Evolutionary conservation across 2,113 vertebrate species (phyloP).

Genomic region (Probosciger aterrimus): DNA sequence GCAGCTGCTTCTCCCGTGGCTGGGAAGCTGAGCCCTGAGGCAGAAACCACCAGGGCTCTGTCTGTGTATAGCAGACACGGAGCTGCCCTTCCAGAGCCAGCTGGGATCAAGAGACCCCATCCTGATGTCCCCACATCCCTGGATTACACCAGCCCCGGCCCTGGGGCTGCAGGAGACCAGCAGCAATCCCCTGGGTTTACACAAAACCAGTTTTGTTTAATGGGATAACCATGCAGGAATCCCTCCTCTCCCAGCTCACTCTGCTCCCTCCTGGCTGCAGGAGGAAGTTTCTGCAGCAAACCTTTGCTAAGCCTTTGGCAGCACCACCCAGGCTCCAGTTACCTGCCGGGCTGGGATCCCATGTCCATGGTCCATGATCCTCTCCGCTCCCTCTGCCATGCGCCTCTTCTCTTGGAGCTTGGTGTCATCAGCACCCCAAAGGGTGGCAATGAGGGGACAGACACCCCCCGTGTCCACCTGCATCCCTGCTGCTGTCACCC

Average conservation of each 20-base stretch:
- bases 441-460: not conserved
- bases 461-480: fast-evolving
- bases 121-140: not conserved
- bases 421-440: not conserved
- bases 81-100: not conserved
- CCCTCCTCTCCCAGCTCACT: not conserved
- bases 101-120: not conserved
- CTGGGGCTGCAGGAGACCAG: not conserved
- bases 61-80: not conserved
- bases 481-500: not conserved
- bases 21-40: not conserved
- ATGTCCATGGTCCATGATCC: not conserved
- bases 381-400: not conserved
- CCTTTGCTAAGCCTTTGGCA: not conserved
- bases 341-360: not conserved
- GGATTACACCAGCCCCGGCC: not conserved
- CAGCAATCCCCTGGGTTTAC: not conserved
- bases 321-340: not conserved
- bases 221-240: not conserved
- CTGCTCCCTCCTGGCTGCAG: not conserved
- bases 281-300: not conserved
- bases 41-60: not conserved
- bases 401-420: not conserved
- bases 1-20: fast-evolving
- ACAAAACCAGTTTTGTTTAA: not conserved